phyloP scores from a whole-genome alignment of 2,888 invertebrate genomes.

The Noctuana brunneofusca region DNA sequence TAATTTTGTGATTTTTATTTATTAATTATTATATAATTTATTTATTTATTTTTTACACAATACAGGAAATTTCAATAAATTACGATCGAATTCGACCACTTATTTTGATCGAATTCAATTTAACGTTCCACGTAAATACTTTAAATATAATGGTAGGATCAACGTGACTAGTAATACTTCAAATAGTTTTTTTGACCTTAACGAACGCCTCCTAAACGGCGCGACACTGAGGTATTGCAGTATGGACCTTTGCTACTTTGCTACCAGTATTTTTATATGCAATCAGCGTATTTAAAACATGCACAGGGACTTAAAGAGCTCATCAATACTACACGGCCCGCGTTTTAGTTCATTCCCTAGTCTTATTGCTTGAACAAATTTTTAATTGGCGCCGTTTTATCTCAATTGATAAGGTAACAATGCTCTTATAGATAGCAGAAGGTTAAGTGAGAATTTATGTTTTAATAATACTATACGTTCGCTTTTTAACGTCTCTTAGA shows the following conservation, averaged over 20 bases:
- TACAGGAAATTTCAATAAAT: not conserved
- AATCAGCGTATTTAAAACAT: slow-evolving; percentile 39
- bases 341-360: slow-evolving; percentile 38
- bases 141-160: slow-evolving; percentile 1
- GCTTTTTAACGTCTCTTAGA: slow-evolving; percentile 42
- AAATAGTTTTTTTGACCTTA: slow-evolving; percentile 20
- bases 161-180: slow-evolving; percentile 22
- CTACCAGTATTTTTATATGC: slow-evolving; percentile 39
- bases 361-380: slow-evolving; percentile 57
- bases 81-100: not conserved
- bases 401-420: slow-evolving; percentile 65
- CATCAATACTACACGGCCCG: slow-evolving; percentile 43
- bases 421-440: slow-evolving; percentile 53
- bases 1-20: no score
- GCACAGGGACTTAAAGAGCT: slow-evolving; percentile 35
- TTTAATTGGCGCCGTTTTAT: slow-evolving; percentile 68
- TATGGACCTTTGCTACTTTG: not conserved
- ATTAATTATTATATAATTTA: no score
- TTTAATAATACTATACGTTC: slow-evolving; percentile 45
- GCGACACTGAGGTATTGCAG: not conserved
- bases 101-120: not conserved
- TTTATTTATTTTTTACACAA: no score
- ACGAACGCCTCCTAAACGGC: slow-evolving; percentile 1
- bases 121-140: not conserved
- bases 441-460: slow-evolving; percentile 76